Base-by-base conservation (phyloP, 2,113 vertebrate genomes). In the Tapirus terrestris region DNA sequence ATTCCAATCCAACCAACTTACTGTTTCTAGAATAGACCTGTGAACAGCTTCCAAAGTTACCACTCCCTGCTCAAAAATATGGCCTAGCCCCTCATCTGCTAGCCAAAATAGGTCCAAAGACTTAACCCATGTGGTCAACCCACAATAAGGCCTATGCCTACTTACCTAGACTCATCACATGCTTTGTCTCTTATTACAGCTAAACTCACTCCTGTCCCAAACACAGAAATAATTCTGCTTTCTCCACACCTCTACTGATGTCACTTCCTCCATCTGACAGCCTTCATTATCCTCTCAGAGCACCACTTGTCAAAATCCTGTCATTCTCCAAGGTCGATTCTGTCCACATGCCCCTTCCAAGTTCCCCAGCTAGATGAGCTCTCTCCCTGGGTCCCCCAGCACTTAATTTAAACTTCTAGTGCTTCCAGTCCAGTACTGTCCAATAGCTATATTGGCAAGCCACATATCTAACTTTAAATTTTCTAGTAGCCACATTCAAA, bases 261-360 rank as follows among this genome's bases (percentile, higher is more conserved):
- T 53, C 43, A 97, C 36, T 84, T 95, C 43, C 53, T 95, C 85
- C 68, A 82, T 60, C 56, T 48, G 17, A 73, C 18, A 91, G 70
- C 25, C 12, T 61, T 95, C 43, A 58, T 63, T 58, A 79, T 65
- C 53, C 29, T 91, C 33, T 51, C 39, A 85, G 58, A 77, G 23
- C 56, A 96, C 84, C 23, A 89, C 43, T 21, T 96, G 72, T 73
- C 63, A 97, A 95, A 94, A 85, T 92, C 36, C 48, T 39, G 21
- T 92, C 51, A 96, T 76, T 91, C 87, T 92, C 65, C 58, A 92
- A 96, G 48, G 73, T 63, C 11, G 8, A 63, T 60, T 92, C 65
- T 81, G 14, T 75, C 12, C 33, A 65, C n/a, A 68, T 36, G n/a
- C 68, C 43, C 31, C 89, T 92, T 91, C 83, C 60, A 94, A 93